phyloP scores from a whole-genome alignment of 2,888 invertebrate species.

The Myopa tessellatipennis region DNA sequence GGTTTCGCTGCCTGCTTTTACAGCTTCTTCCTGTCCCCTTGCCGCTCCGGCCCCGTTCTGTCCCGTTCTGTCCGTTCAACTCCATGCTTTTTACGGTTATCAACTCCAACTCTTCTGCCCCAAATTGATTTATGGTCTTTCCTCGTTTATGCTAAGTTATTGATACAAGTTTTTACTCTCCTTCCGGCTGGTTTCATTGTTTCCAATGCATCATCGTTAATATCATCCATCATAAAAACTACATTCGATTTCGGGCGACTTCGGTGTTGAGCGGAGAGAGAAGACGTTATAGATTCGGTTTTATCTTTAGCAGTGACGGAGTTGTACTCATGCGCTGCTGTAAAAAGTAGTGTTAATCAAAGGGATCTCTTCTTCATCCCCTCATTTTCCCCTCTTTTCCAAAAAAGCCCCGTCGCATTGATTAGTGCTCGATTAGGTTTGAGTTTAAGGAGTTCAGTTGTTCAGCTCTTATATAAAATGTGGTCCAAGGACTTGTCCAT shows the following conservation, averaged over 20 bases:
- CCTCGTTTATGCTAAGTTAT: slow-evolving; percentile 2
- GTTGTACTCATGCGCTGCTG: no score
- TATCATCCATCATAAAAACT: slow-evolving; percentile 21
- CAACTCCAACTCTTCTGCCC: not conserved
- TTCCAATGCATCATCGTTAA: slow-evolving; percentile 2
- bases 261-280: not conserved
- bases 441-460: no score
- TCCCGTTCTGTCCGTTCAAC: not conserved
- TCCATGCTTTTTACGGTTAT: slow-evolving; percentile 1
- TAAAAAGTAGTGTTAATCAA: no score
- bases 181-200: slow-evolving; percentile 15
- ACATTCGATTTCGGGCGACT: no score
- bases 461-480: no score
- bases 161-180: slow-evolving; percentile 17
- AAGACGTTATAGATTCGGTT: not conserved
- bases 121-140: slow-evolving; percentile 20
- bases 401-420: no score
- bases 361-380: no score
- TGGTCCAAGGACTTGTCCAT: no score
- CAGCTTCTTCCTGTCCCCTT: not conserved
- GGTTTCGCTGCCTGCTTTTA: not conserved
- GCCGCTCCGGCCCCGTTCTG: not conserved
- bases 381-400: no score
- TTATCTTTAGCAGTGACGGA: not conserved
- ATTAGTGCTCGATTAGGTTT: no score